Percentiles rank a stretch among this genome's conserved stretches.
Conservation (phyloP, 2,113 vertebrate species). For the Aegithalos caudatus region DNA sequence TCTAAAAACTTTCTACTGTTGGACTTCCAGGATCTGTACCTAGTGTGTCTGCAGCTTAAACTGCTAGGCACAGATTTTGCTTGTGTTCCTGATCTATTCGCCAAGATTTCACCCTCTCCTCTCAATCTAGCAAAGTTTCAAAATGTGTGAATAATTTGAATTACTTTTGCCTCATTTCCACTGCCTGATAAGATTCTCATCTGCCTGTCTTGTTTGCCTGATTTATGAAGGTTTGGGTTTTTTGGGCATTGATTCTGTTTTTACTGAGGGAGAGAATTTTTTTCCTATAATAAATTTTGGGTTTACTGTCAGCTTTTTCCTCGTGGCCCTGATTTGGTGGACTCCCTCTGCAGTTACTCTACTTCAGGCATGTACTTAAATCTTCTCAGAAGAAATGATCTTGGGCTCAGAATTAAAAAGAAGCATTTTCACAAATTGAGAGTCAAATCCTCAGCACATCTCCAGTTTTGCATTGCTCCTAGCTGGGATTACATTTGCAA, state of each 20-base stretch:
- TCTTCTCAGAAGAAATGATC: neutral
- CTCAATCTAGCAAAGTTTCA: neutral
- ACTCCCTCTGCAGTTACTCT: neutral
- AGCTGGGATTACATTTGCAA: neutral
- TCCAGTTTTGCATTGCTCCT: neutral
- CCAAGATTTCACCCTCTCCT: neutral
- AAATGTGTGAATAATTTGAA: slow-evolving; percentile 9
- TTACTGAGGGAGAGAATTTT: neutral
- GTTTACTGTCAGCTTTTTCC: neutral
- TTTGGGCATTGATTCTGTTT: neutral
- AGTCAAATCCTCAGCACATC: neutral
- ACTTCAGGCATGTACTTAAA: neutral
- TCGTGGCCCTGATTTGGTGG: neutral
- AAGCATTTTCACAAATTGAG: neutral
- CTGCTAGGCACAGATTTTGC: neutral
- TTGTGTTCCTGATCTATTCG: neutral
- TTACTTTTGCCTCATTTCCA: slow-evolving; percentile 42
- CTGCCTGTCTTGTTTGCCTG: slow-evolving; percentile 32
- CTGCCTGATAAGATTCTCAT: neutral
- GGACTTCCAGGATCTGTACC: neutral
- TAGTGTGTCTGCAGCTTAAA: neutral
- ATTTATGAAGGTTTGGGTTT: neutral
- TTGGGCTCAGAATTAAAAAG: neutral
- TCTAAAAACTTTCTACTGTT: neutral
- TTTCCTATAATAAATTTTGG: neutral